phyloP scores from a whole-genome alignment of 2,113 vertebrate species.

The Procapra przewalskii region DNA sequence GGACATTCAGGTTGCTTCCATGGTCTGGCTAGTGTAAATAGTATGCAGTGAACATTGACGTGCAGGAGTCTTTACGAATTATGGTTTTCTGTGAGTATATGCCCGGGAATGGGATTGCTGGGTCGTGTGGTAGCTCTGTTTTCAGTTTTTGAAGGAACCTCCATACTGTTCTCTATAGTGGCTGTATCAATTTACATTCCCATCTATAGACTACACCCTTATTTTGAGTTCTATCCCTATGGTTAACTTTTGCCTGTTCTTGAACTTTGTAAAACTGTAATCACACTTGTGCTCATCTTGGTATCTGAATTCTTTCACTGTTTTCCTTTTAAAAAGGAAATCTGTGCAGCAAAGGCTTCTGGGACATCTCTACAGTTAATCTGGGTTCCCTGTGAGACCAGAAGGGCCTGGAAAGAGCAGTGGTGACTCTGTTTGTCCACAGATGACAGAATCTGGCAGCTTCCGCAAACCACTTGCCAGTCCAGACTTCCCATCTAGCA shows the following conservation, averaged over 20 bases:
- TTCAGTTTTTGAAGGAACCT: neutral
- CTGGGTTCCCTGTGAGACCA: neutral
- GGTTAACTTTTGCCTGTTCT: neutral
- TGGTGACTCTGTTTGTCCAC: neutral
- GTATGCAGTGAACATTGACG: neutral
- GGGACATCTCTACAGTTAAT: neutral
- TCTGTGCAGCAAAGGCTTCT: neutral
- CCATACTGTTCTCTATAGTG: neutral
- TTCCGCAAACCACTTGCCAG: neutral
- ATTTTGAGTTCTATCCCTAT: neutral
- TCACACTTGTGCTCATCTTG: neutral
- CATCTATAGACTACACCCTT: neutral
- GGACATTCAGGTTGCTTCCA: neutral
- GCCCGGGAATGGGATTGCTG: accelerated
- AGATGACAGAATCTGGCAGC: neutral
- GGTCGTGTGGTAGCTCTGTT: neutral
- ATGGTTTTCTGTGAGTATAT: neutral
- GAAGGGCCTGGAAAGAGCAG: neutral
- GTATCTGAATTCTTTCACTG: neutral
- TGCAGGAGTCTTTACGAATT: neutral
- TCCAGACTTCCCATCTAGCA: neutral
- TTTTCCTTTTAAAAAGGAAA: neutral
- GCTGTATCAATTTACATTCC: neutral
- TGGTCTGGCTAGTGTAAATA: neutral
- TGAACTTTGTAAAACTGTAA: neutral